phyloP scores from a whole-genome alignment of 2,797 vertebrate species.

The Mycteria americana region DNA sequence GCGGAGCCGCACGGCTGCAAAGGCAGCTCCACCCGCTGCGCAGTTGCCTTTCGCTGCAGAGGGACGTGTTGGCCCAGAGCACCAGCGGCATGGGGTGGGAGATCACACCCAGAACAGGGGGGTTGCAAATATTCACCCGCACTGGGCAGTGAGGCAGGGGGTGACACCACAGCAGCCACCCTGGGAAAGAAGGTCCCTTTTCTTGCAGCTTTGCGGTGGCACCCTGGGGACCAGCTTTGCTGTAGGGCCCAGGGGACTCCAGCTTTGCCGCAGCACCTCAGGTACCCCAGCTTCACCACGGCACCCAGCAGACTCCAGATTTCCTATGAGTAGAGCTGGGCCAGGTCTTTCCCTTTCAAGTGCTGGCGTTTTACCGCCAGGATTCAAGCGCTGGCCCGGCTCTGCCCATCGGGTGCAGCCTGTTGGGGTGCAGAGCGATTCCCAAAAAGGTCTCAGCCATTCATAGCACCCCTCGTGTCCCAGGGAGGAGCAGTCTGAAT shows the following conservation, averaged over 20 bases:
- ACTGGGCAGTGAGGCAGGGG: no score
- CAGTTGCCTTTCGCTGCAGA: accelerated
- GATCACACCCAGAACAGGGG: no score
- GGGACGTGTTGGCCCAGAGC: not conserved
- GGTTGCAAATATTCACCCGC: not conserved
- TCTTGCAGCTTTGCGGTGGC: not conserved
- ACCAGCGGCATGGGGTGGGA: accelerated
- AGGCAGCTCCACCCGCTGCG: not conserved
- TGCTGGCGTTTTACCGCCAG: not conserved
- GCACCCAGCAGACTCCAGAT: not conserved
- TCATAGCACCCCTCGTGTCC: not conserved
- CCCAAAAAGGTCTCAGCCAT: not conserved
- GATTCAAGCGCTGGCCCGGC: not conserved
- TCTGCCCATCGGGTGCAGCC: not conserved
- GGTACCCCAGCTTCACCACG: not conserved
- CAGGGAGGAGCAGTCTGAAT: not conserved
- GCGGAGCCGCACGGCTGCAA: accelerated
- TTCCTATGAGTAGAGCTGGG: not conserved
- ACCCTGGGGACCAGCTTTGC: not conserved
- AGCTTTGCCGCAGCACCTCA: not conserved
- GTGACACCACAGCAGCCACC: not conserved
- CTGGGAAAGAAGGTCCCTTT: not conserved
- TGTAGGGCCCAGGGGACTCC: not conserved
- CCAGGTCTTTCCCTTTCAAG: not conserved
- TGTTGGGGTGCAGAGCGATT: not conserved